phyloP scores from a whole-genome alignment of 53 echinoderm and acorn worm species.

The Actinopyga echinites region DNA sequence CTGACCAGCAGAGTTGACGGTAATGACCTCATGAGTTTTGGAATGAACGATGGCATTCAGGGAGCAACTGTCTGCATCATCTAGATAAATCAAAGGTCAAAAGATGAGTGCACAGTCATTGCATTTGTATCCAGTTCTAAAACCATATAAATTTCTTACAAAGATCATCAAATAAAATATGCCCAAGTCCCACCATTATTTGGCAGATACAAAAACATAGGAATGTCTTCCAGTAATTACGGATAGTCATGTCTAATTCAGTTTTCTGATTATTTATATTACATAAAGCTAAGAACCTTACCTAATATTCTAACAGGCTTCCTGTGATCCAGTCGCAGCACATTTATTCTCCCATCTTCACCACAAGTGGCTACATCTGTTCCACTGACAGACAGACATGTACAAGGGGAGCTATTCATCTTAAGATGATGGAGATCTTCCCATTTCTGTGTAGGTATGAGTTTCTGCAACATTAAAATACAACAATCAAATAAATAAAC shows the following conservation, averaged over 20 bases:
- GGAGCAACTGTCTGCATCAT: constrained; percentile 86
- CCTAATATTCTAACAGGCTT: constrained; percentile 93
- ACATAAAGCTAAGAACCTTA: background rate
- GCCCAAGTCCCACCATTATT: too few species aligned
- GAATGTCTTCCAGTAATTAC: too few species aligned
- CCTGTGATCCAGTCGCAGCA: constrained; percentile 74
- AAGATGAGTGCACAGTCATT: background rate
- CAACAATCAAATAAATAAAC: background rate
- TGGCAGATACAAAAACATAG: too few species aligned
- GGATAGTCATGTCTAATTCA: too few species aligned
- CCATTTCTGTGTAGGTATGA: constrained; percentile 68
- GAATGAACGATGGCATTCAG: constrained; percentile 87
- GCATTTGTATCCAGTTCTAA: background rate
- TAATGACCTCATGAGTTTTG: constrained; percentile 88
- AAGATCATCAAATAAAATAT: background rate
- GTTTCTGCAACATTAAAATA: constrained; percentile 37
- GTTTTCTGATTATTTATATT: too few species aligned
- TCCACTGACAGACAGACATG: constrained; percentile 82
- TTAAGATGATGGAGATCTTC: constrained; percentile 69
- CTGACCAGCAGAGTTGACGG: constrained; percentile 93
- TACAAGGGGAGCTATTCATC: constrained; percentile 72
- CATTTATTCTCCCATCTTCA: constrained; percentile 90
- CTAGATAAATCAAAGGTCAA: constrained; percentile 35
- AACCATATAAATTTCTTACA: background rate
- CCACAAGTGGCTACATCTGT: constrained; percentile 83